A percentile compares a stretch with the other conserved stretches of the same genome.
These are phyloP conservation scores for Plestiodon gilberti DNA, from an alignment of 2,113 vertebrate species.

Conservation along the genomic window DNA sequence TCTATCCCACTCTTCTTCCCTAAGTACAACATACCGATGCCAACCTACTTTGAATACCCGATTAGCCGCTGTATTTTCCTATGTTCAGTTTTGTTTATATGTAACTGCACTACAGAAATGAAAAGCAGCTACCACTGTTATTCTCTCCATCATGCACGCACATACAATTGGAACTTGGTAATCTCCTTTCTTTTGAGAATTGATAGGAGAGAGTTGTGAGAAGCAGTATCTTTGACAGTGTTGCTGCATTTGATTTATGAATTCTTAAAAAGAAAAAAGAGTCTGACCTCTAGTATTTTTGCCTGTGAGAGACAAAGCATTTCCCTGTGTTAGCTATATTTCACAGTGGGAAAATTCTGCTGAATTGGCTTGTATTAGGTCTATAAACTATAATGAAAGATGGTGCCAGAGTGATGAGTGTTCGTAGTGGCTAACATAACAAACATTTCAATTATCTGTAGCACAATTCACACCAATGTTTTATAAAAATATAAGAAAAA, in stretches of 20 bases:
- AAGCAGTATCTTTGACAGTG: slow-evolving; percentile 5
- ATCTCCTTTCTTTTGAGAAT: slow-evolving; percentile 5
- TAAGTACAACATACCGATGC: background rate
- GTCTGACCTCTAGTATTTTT: slow-evolving; percentile 18
- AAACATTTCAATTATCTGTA: background rate
- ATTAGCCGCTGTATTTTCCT: background rate
- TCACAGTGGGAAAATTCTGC: background rate
- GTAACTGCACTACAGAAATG: background rate
- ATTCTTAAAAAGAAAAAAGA: background rate
- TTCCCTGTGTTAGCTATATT: slow-evolving; percentile 24
- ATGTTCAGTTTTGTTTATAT: background rate
- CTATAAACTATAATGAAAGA: slow-evolving; percentile 21
- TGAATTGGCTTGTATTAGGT: slow-evolving; percentile 10
- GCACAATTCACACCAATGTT: background rate
- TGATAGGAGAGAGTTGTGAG: slow-evolving; percentile 3
- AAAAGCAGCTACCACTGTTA: background rate
- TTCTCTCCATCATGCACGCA: background rate
- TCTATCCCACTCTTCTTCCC: background rate
- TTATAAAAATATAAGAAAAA: background rate
- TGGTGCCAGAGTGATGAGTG: background rate
- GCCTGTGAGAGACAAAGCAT: slow-evolving; percentile 27
- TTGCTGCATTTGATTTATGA: slow-evolving; percentile 28
- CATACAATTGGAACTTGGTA: background rate
- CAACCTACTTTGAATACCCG: background rate
- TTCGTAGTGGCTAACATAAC: background rate